Evolutionary conservation across 2,113 vertebrate species (phyloP), one percentile per base, ranked within the genome.

Genomic region (Datnioides undecimradiatus): DNA sequence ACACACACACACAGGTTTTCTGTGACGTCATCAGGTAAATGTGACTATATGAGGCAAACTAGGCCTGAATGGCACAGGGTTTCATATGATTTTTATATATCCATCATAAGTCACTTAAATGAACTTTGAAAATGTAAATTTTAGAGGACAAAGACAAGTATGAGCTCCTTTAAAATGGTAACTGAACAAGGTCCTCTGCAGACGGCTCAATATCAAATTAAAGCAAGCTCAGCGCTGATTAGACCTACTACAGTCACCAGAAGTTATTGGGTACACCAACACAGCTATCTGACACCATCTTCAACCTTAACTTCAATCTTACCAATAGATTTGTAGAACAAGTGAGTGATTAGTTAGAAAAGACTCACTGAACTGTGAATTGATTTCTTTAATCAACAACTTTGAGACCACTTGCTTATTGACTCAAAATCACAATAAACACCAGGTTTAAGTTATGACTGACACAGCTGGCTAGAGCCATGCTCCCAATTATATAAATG

Each of bases 311-410:
- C 65, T 62, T 78, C 11, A 63, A 6, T 58, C 23, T 11, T 14
- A 45, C 25, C 29, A n/a, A 64, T 17, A 41, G 40, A 63, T 78
- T 49, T 86, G 14, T 16, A 23, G 48, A 41, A 57, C 21, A 52
- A 68, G 33, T 49, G 45, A 70, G n/a, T 46, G 14, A 48, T 23
- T 49, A 34, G 33, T 29, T 57, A 36, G 43, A 73, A 21, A 71
- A 31, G 36, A 55, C 43, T 52, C 10, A 27, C 3, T 40, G 33
- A 38, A 10, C 49, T n/a, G 52, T 43, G 40, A 51, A 62, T 72
- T 33, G 41, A 85, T 25, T 68, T 38, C 31, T 68, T 38, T 36
- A 7, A n/a, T 36, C 19, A 27, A 27, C 57, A 57, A 6, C 58
- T 27, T 34, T 25, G 2, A 67, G 8, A 36, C 31, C 23, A 48